Evolutionary conservation across 2,888 invertebrate species (phyloP).

Genomic region (Falcaria lacertinaria): DNA sequence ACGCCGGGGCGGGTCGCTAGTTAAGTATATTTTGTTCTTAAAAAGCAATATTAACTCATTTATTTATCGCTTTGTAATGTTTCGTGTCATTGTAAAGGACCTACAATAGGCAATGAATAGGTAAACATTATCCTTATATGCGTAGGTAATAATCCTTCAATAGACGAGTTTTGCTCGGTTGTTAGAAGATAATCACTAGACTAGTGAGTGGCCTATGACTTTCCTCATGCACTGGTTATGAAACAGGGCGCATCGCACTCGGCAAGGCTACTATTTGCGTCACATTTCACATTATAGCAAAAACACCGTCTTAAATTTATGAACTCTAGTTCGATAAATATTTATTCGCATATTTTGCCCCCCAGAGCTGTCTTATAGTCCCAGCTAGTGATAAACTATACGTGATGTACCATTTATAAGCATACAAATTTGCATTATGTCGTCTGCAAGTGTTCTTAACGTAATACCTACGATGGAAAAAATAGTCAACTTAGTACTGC

Average conservation of each 20-base stretch:
- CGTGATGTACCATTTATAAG: not conserved
- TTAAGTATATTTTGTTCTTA: too few relatives aligned
- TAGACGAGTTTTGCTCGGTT: not conserved
- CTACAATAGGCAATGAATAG: not conserved
- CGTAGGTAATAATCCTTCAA: slow-evolving; percentile 2
- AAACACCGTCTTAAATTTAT: slow-evolving; percentile 53
- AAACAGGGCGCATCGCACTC: slow-evolving; percentile 55
- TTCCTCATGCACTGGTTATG: slow-evolving; percentile 34
- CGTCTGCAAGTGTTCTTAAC: not conserved
- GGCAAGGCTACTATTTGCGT: slow-evolving; percentile 67
- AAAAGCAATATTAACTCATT: too few relatives aligned
- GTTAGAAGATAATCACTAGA: slow-evolving; percentile 5
- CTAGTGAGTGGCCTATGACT: slow-evolving; percentile 6
- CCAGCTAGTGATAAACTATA: not conserved
- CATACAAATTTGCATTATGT: not conserved
- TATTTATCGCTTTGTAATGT: too few relatives aligned
- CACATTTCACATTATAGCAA: slow-evolving; percentile 63
- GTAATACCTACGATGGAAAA: not conserved
- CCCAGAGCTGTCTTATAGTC: not conserved
- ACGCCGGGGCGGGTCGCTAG: too few relatives aligned
- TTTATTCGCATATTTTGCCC: slow-evolving; percentile 48
- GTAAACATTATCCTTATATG: not conserved
- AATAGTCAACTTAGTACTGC: slow-evolving; percentile 1
- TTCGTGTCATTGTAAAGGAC: too few relatives aligned
- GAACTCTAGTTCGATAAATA: slow-evolving; percentile 45